Percentiles rank a stretch among this genome's conserved stretches.
These are phyloP conservation scores for Molossus alvarezi DNA, from an alignment of 2,797 vertebrate genomes.

Conservation along the genomic window DNA sequence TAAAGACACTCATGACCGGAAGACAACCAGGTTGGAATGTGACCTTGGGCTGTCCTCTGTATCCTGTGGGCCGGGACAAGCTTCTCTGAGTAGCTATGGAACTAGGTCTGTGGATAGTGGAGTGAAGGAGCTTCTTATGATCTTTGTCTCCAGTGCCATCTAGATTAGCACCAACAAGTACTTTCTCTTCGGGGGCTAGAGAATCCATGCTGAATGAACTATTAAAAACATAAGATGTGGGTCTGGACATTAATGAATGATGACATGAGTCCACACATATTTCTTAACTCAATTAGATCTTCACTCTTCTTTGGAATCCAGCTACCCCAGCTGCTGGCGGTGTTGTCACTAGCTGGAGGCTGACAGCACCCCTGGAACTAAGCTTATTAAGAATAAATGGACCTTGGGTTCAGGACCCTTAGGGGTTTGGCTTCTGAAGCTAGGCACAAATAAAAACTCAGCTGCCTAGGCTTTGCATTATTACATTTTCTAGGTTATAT, in stretches of 20 bases:
- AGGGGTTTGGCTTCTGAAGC: constrained; percentile 77
- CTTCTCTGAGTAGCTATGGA: not conserved
- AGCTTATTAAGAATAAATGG: constrained; percentile 84
- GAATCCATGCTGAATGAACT: constrained; percentile 13
- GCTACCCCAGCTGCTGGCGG: constrained; percentile 25
- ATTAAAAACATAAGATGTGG: not conserved
- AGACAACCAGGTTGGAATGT: not conserved
- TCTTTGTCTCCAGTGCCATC: not conserved
- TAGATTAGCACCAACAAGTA: not conserved
- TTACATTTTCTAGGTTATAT: constrained; percentile 78
- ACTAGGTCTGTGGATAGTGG: not conserved
- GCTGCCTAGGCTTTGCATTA: constrained; percentile 66
- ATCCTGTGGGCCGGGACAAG: not conserved
- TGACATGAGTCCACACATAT: constrained; percentile 45
- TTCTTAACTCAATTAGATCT: constrained; percentile 75
- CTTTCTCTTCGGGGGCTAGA: not conserved
- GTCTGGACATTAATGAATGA: constrained; percentile 50
- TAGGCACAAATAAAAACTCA: constrained; percentile 75
- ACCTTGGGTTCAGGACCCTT: constrained; percentile 71
- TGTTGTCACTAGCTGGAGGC: constrained; percentile 70
- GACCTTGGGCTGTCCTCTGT: not conserved
- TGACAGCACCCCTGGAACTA: constrained; percentile 64
- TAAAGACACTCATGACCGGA: not conserved
- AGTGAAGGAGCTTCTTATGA: not conserved
- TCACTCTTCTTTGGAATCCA: constrained; percentile 63